Evolutionary conservation across 2,797 vertebrate genomes (phyloP).

Genomic region (Fringilla coelebs): DNA sequence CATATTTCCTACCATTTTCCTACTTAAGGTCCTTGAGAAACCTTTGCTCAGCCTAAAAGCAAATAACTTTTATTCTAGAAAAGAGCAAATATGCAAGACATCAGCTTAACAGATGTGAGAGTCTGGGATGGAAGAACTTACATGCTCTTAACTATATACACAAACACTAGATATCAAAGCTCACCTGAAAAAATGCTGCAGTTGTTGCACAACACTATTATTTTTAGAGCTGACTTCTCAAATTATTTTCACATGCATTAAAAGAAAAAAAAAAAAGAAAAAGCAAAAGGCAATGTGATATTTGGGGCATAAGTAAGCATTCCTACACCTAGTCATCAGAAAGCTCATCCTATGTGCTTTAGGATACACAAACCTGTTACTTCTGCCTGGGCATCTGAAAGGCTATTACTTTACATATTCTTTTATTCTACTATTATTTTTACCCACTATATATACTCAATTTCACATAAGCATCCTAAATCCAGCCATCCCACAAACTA

Average conservation of each 20-base stretch:
- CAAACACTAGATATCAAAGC: not conserved
- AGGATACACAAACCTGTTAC: not conserved
- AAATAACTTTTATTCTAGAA: not conserved
- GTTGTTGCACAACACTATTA: not conserved
- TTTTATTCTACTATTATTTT: not conserved
- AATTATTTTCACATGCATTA: not conserved
- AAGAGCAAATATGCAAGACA: not conserved
- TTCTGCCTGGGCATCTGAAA: not conserved
- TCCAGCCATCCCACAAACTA: not conserved
- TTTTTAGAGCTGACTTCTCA: not conserved
- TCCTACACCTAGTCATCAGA: not conserved
- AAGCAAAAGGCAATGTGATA: not conserved
- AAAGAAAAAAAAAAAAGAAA: not conserved
- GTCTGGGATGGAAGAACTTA: not conserved
- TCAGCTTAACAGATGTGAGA: not conserved
- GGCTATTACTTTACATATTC: not conserved
- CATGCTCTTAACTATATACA: not conserved
- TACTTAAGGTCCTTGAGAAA: not conserved
- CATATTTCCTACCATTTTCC: not conserved
- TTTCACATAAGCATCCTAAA: not conserved
- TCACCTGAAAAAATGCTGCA: not conserved
- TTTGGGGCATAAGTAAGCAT: not conserved
- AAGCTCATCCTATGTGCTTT: not conserved
- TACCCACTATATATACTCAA: not conserved
- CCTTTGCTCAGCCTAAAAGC: not conserved